Evolutionary conservation across 1,140 invertebrate genomes (phyloP).

Genomic region (Drosophila nigrodunni): DNA sequence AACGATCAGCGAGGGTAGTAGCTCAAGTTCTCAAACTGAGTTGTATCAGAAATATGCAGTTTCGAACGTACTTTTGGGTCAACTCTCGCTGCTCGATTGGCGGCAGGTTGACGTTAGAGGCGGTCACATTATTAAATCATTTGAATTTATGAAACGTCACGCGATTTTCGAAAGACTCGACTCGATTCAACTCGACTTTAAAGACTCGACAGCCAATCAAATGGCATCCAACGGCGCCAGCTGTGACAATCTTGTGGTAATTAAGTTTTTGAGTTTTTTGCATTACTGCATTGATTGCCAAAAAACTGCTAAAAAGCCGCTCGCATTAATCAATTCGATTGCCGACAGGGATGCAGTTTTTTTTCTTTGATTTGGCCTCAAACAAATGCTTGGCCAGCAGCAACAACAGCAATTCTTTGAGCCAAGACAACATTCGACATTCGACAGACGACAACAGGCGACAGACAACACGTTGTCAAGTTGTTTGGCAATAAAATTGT

Average conservation of each 20-base stretch:
- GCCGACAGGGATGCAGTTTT: constrained; percentile 68
- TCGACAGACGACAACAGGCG: constrained; percentile 44
- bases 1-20: constrained; percentile 19
- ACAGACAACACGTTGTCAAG: constrained; percentile 65
- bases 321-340: constrained; percentile 73
- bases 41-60: no score
- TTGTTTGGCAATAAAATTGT: constrained; percentile 78
- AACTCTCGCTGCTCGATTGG: neutral
- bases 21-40: neutral
- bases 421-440: constrained; percentile 15
- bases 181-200: neutral
- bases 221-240: constrained; percentile 68
- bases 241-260: constrained; percentile 76
- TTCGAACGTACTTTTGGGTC: neutral
- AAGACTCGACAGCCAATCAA: constrained; percentile 44
- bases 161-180: constrained; percentile 75
- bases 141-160: constrained; percentile 71
- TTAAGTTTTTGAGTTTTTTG: constrained; percentile 59
- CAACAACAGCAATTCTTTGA: constrained; percentile 15
- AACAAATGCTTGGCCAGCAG: constrained; percentile 44
- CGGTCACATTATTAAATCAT: constrained; percentile 62
- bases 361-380: constrained; percentile 25
- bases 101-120: constrained; percentile 23
- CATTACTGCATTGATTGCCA: constrained; percentile 30
- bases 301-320: constrained; percentile 36